Evolutionary conservation across 2,113 vertebrate species (phyloP).

Genomic region (Asarcornis scutulata): DNA sequence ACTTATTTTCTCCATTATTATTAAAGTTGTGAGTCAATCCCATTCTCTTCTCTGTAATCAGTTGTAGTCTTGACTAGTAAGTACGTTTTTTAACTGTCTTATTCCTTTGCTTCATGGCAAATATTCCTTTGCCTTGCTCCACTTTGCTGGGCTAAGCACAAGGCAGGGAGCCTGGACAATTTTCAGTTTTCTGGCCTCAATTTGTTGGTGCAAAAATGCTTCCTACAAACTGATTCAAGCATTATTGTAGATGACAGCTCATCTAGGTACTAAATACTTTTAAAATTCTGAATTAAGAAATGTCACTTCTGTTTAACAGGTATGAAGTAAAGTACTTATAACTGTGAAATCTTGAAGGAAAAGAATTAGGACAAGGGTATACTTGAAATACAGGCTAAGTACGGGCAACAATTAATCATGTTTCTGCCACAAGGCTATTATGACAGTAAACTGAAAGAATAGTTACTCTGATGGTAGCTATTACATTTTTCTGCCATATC

Average conservation of each 20-base stretch:
- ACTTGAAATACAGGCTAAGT: neutral
- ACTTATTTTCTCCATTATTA: neutral
- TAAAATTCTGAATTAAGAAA: neutral
- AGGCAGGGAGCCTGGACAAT: neutral
- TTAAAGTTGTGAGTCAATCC: neutral
- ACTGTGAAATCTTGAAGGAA: neutral
- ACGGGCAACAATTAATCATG: neutral
- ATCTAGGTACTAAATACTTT: neutral
- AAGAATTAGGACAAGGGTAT: fast-evolving
- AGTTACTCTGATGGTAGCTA: neutral
- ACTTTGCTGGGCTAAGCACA: neutral
- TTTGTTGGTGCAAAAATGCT: neutral
- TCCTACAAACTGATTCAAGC: neutral
- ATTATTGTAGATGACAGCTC: neutral
- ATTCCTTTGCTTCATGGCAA: neutral
- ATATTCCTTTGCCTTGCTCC: neutral
- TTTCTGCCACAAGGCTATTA: neutral
- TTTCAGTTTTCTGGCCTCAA: neutral
- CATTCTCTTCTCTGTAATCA: neutral
- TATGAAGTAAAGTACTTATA: neutral
- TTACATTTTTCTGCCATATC: neutral
- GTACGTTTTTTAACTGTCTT: neutral
- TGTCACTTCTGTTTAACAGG: neutral
- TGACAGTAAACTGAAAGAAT: neutral
- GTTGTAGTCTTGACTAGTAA: neutral